These are phyloP conservation scores for Xylocampa areola DNA, from an alignment of 2,888 invertebrate species.

Conservation along the genomic window DNA sequence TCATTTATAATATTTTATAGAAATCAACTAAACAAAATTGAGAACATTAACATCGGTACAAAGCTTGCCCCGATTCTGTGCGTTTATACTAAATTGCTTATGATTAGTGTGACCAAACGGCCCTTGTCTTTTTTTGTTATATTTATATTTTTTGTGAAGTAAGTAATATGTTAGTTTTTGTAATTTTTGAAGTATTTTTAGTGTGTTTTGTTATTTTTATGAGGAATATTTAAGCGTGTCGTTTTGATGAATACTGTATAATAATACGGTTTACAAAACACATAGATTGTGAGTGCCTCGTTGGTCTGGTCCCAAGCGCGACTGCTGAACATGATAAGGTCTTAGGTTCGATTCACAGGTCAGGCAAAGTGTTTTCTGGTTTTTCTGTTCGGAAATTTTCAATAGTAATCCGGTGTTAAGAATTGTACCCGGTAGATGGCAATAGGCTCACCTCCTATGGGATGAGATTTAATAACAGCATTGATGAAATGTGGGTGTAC, in stretches of 20 bases:
- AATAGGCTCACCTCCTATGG: no score
- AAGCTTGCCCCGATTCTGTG: slow-evolving; percentile 81
- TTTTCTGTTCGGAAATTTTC: no score
- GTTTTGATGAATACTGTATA: slow-evolving; percentile 6
- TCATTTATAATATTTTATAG: slow-evolving; percentile 90
- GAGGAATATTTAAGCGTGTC: slow-evolving; percentile 21
- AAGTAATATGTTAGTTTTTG: slow-evolving; percentile 63
- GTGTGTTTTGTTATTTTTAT: slow-evolving; percentile 46
- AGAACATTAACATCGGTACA: slow-evolving; percentile 85
- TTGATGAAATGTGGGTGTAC: no score
- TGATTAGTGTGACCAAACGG: slow-evolving; percentile 78
- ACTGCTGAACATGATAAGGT: no score
- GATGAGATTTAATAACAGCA: no score
- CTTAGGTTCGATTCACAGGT: no score
- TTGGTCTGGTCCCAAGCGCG: no score
- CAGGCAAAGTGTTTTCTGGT: no score
- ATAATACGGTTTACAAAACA: no score
- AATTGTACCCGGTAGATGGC: no score
- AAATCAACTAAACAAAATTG: slow-evolving; percentile 88
- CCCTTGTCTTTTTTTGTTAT: slow-evolving; percentile 52
- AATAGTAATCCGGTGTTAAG: no score
- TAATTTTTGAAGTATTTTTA: slow-evolving; percentile 52
- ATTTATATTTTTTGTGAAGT: slow-evolving; percentile 52
- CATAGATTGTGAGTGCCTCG: no score
- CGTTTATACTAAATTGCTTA: slow-evolving; percentile 83